These are phyloP conservation scores for Leucosticte australis DNA, from an alignment of 2,113 vertebrate species.

Conservation along the genomic window DNA sequence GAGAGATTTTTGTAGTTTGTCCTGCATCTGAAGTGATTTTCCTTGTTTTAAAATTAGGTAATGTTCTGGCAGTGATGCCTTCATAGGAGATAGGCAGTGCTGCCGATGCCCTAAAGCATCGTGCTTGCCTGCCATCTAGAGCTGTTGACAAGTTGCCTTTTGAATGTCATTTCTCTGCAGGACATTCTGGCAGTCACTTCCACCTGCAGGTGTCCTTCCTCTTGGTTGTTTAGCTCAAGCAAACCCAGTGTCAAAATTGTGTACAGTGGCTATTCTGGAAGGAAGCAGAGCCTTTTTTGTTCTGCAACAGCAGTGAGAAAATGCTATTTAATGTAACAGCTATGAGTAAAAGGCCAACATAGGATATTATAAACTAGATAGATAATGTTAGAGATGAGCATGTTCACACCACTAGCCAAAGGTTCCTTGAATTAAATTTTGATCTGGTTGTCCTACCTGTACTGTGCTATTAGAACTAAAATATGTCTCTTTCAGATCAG, in stretches of 20 bases:
- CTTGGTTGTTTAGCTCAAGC: neutral
- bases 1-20: neutral
- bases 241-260: neutral
- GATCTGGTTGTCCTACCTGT: neutral
- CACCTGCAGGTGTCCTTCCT: constrained; percentile 46
- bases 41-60: constrained; percentile 12
- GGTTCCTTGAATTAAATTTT: neutral
- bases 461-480: neutral
- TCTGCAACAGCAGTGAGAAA: neutral
- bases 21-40: neutral
- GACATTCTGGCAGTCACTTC: constrained; percentile 47
- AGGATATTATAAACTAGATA: neutral
- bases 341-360: neutral
- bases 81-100: neutral
- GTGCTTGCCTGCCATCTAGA: neutral
- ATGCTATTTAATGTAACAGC: neutral
- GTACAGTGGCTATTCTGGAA: neutral
- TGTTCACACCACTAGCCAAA: neutral
- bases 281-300: neutral
- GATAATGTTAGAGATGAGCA: neutral
- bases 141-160: constrained; percentile 7
- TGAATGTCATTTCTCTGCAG: constrained; percentile 54
- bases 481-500: neutral
- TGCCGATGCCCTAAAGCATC: neutral
- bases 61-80: neutral